These are phyloP conservation scores for Microctonus brassicae DNA, from an alignment of 2,888 invertebrate genomes.

Conservation along the genomic window DNA sequence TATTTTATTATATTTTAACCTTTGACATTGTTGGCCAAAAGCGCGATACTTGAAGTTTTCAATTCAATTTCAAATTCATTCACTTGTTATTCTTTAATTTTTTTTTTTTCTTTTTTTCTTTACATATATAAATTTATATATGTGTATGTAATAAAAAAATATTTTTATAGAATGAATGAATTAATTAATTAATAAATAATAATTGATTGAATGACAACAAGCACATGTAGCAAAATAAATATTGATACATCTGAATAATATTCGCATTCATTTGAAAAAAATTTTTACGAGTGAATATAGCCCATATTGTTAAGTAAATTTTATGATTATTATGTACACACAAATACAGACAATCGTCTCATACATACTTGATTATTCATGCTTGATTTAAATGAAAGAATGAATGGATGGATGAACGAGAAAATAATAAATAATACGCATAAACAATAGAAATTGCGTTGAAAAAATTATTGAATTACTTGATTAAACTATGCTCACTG, in stretches of 20 bases:
- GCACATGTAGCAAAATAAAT: not conserved
- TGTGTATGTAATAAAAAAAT: not conserved
- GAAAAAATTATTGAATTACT: too few relatives aligned
- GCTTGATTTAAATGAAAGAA: not conserved
- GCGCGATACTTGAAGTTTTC: constrained; percentile 20
- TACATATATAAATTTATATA: not conserved
- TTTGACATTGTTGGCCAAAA: constrained; percentile 11
- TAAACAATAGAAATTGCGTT: not conserved
- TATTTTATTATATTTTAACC: not conserved
- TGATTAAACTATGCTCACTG: constrained; percentile 12
- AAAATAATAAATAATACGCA: constrained; percentile 8
- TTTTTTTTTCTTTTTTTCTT: too few relatives aligned
- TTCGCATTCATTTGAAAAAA: not conserved
- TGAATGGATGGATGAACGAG: not conserved
- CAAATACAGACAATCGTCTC: not conserved
- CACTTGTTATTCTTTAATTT: not conserved
- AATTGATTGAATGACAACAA: not conserved
- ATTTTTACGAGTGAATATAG: not conserved
- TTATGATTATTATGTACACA: constrained; percentile 14
- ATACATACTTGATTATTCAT: not conserved
- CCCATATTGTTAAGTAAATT: not conserved
- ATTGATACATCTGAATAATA: not conserved
- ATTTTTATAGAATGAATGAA: not conserved
- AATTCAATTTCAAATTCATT: not conserved
- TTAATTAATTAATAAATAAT: too few relatives aligned